Evolutionary conservation across 2,113 vertebrate species (phyloP).

Genomic region (Alexandromys fortis): DNA sequence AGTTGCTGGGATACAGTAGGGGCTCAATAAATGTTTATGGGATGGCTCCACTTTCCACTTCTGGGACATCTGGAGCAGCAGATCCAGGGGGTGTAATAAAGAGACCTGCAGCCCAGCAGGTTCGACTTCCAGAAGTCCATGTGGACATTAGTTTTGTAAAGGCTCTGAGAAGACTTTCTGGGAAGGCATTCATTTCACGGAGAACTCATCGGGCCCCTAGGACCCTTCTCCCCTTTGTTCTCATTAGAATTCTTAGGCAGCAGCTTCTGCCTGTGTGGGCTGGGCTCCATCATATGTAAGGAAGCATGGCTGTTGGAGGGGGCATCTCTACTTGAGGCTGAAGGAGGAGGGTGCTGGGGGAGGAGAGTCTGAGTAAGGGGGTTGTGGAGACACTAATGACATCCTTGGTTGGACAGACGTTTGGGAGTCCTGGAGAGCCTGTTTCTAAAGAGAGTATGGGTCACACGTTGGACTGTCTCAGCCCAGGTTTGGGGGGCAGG

Average conservation of each 20-base stretch:
- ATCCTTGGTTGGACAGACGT: background rate
- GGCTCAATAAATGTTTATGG: conserved; percentile 37
- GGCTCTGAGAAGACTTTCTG: background rate
- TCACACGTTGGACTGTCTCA: conserved; percentile 72
- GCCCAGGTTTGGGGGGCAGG: conserved; percentile 54
- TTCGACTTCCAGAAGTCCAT: background rate
- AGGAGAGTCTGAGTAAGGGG: background rate
- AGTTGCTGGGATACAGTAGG: background rate
- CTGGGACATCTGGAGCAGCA: background rate
- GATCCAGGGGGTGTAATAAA: background rate
- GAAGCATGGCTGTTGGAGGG: background rate
- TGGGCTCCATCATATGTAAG: fast-evolving
- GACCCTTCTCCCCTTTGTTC: background rate
- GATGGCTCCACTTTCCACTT: conserved; percentile 10
- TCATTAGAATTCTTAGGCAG: background rate
- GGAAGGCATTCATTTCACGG: background rate
- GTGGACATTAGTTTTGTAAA: background rate
- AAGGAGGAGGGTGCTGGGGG: background rate
- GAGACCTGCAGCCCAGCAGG: background rate
- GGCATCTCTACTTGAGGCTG: background rate
- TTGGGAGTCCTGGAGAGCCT: background rate
- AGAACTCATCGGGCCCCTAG: background rate
- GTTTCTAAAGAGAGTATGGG: conserved; percentile 10
- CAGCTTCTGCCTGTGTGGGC: background rate
- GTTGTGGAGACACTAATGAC: background rate